A percentile compares a stretch with the other conserved stretches of the same genome.
phyloP scores from a whole-genome alignment of 2,113 vertebrate species.

The Carollia perspicillata region DNA sequence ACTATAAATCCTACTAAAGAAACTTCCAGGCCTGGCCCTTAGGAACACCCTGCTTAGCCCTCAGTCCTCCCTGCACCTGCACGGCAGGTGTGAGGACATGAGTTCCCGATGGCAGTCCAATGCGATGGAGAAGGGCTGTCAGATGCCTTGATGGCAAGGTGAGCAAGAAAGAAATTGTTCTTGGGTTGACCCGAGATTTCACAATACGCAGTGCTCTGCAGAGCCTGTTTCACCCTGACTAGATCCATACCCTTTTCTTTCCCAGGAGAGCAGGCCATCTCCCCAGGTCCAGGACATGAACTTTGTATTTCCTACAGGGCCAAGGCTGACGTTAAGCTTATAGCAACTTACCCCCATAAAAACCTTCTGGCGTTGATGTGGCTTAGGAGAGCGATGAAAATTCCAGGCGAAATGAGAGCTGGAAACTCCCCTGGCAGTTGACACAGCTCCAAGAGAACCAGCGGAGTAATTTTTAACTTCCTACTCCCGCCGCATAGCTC shows the following conservation, averaged over 20 bases:
- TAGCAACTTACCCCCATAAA: background rate
- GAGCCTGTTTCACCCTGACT: background rate
- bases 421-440: background rate
- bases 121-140: background rate
- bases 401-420: background rate
- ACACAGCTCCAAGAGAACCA: background rate
- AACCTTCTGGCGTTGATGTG: background rate
- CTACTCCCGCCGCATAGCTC: background rate
- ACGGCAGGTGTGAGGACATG: background rate
- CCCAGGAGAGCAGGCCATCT: background rate
- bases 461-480: slow-evolving; percentile 16
- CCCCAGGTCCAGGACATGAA: background rate
- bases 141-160: background rate
- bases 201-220: background rate
- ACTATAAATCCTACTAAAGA: background rate
- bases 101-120: background rate
- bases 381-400: background rate
- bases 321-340: background rate
- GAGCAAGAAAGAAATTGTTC: background rate
- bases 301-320: background rate
- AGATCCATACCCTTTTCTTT: background rate
- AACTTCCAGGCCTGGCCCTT: background rate
- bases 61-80: background rate
- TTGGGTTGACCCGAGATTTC: background rate
- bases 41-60: background rate